Base-by-base conservation (phyloP, 1,140 invertebrate species). In the Lucilia cuprina region DNA sequence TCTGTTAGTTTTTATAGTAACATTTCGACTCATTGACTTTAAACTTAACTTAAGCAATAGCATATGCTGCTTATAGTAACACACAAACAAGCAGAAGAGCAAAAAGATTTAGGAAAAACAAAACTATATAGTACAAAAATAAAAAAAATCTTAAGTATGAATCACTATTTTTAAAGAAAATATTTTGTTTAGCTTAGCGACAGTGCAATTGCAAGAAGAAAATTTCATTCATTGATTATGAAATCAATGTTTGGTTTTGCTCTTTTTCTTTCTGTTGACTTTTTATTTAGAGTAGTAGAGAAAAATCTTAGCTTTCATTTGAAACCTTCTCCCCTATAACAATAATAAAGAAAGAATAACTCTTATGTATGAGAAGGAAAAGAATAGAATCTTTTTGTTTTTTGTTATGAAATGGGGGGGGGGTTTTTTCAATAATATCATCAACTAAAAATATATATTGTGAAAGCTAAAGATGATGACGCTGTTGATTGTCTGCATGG, bases 401-500 rank as follows among this genome's bases (percentile, higher is more conserved):
- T n/a, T n/a, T n/a, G n/a, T n/a, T n/a, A n/a, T n/a, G n/a, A n/a
- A n/a, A n/a, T n/a, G n/a, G n/a, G n/a, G n/a, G n/a, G n/a, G n/a
- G n/a, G n/a, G n/a, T n/a, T n/a, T n/a, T n/a, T n/a, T n/a, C n/a
- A n/a, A 41, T 41, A 41, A 8, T 41, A n/a, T 14, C n/a, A 17
- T 17, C 55, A n/a, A 60, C 17, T 13, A 25, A 70, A 70, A 70
- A 25, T 70, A 70, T 30, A 30, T 70, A 21, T 70, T 21, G 65
- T 70, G 7, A 21, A 19, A 70, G 14, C n/a, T 47, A n/a, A 78
- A 78, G 75, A 70, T 78, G 75, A 78, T 78, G 75, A 78, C 75
- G 75, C 75, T 78, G 75, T 78, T 78, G 75, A 78, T 78, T 78
- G 75, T 78, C 75, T 78, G 75, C 75, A 78, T 9, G 19, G 19